Percentiles rank a stretch among this genome's conserved stretches.
phyloP scores from a whole-genome alignment of 2,797 vertebrate genomes.

The Epinephelus awoara region DNA sequence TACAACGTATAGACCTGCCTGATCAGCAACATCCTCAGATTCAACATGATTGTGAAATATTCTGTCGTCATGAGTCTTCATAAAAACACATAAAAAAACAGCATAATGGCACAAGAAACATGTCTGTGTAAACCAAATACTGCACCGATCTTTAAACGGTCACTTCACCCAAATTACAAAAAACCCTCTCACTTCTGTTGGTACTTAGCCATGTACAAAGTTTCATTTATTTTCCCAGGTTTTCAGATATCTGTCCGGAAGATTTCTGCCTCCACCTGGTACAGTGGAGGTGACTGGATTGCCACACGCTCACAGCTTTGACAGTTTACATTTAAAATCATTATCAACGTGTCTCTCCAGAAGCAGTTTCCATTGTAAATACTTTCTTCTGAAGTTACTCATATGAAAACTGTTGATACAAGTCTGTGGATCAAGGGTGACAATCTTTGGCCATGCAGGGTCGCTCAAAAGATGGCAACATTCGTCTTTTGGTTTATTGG shows the following conservation, averaged over 20 bases:
- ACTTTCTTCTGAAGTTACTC: not conserved
- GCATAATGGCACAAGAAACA: slow-evolving; percentile 44
- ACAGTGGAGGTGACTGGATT: not conserved
- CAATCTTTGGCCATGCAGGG: not conserved
- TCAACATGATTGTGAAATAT: slow-evolving; percentile 10
- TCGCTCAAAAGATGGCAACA: no score
- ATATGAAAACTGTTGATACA: not conserved
- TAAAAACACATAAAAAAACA: slow-evolving; percentile 44
- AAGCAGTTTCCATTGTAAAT: not conserved
- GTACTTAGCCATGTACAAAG: not conserved
- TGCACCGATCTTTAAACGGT: slow-evolving; percentile 37
- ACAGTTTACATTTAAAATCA: not conserved
- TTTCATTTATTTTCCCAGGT: not conserved
- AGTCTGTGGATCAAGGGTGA: not conserved
- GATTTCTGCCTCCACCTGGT: not conserved
- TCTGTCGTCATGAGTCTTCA: slow-evolving; percentile 11
- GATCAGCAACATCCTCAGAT: slow-evolving; percentile 25
- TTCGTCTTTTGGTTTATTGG: no score
- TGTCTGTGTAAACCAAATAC: slow-evolving; percentile 41
- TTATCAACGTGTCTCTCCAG: not conserved
- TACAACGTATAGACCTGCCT: slow-evolving; percentile 12
- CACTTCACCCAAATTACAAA: slow-evolving; percentile 26
- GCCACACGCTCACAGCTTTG: not conserved
- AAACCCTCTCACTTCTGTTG: not conserved
- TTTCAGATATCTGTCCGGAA: not conserved